Conservation (phyloP, 2,888 invertebrate species). For the Pollenia angustigena region DNA sequence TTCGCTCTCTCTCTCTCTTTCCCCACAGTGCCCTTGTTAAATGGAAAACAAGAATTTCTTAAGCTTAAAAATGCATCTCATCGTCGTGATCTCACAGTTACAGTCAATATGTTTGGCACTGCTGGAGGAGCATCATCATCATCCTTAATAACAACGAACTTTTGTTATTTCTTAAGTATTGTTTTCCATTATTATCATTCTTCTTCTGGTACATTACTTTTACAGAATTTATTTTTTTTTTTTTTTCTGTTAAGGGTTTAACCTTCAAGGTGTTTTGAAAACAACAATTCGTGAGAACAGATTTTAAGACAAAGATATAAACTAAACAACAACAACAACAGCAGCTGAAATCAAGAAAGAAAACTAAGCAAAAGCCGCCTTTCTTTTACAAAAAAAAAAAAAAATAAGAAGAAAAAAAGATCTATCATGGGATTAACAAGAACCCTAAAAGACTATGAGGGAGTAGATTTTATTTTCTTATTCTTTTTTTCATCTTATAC, state of each 20-base stretch:
- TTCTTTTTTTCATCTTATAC: conserved; percentile 20
- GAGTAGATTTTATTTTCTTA: conserved; percentile 48
- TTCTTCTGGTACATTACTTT: conserved; percentile 46
- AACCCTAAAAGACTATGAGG: conserved; percentile 46
- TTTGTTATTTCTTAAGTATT: conserved; percentile 59
- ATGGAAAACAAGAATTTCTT: conserved; percentile 32
- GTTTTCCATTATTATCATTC: conserved; percentile 50
- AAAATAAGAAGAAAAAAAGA: conserved; percentile 40
- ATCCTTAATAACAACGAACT: conserved; percentile 35
- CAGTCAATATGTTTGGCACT: conserved; percentile 40
- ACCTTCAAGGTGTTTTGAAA: conserved; percentile 72
- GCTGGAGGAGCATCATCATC: conserved; percentile 37
- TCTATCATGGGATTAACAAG: conserved; percentile 68
- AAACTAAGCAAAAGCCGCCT: conserved; percentile 61
- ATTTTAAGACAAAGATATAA: conserved; percentile 66
- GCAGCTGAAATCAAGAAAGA: conserved; percentile 51
- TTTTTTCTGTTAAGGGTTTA: conserved; percentile 68
- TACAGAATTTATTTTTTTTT: conserved; percentile 17
- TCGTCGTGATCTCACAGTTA: conserved; percentile 50
- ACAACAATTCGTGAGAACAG: conserved; percentile 74
- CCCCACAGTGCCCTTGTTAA: background rate
- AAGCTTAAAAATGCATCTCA: conserved; percentile 54
- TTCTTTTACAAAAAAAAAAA: conserved; percentile 1
- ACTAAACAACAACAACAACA: conserved; percentile 40
- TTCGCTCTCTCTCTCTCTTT: background rate